Base-by-base conservation (phyloP, 2,797 vertebrate genomes). In the Astyanax mexicanus region DNA sequence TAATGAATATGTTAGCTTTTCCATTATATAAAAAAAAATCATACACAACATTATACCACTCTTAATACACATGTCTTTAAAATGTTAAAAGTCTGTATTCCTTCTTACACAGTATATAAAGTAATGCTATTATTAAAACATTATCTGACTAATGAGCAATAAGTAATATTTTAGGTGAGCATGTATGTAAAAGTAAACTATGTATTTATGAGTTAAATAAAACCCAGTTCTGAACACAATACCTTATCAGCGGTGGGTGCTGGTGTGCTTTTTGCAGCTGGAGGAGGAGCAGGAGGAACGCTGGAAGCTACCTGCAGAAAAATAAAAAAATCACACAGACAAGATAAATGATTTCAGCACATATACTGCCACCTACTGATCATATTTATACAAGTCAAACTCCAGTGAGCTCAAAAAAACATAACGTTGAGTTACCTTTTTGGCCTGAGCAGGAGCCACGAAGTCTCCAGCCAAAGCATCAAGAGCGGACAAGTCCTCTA, bases 391-490 rank as follows among this genome's bases (percentile, higher is more conserved):
- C 32, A 44, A 7, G 44, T 13, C 58, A 23, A 62, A 62, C 40
- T 11, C 23, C 55, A 37, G n/a, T 21, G 32, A 21, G n/a, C 2
- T 5, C 0, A 29, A 42, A 6, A 15, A 3, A 42, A 29, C 4
- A 15, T 5, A 19, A 42, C n/a, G n/a, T n/a, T n/a, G n/a, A n/a
- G n/a, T 45, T 77, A 84, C 83, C 83, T 84, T 79, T 45, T 60
- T 57, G 42, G 25, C 61, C 27, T 80, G 9, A 12, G 42, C 1
- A 1, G 82, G 75, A 60, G 77, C 68, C 6, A 85, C 82, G 45
- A 87, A 77, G 58, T 86, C 86, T 8, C 42, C 37, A 8, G 72
- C 65, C 45, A 79, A 72, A 27, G 61, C 32, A 27, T 84, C 81
- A 35, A 84, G 51, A 13, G 84, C 81, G 60, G 81, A 74, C 4